Evolutionary conservation across 2,797 vertebrate species (phyloP), one percentile per base, ranked within the genome.

Genomic region (Notolabrus celidotus): DNA sequence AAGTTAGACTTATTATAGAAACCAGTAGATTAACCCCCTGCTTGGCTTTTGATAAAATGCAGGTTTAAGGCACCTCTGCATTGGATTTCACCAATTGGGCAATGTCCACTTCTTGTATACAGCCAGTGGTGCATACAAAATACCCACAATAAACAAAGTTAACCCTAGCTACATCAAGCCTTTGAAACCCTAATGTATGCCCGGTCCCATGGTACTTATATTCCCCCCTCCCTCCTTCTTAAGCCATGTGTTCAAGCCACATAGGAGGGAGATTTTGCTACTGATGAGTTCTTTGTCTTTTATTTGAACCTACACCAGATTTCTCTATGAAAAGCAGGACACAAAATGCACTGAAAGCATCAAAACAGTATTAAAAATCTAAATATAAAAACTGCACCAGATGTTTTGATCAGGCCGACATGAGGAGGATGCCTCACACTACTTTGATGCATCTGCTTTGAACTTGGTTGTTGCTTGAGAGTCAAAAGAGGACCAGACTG

Each of bases 401-500:
- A 49, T 69, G 55, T 71, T 75, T 50, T 59, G 31, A 39, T 39
- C 22, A 36, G 52, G 67, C 61, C 43, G 22, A 61, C 65, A 45
- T 14, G 61, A 47, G 45, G 67, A 72, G 70, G 74, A 69, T 74
- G 71, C 67, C 45, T 72, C 67, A 36, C 58, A 46, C 31, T 42
- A 43, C 52, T 52, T 74, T 74, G 52, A 74, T 74, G 67, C 46
- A 76, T 79, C 70, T 82, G 75, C 67, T 86, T 67, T 88, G 38
- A n/a, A n/a, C n/a, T 62, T 65, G 55, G 57, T 80, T 74, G 63
- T 70, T 75, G 55, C 58, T 66, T 74, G 52, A 81, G 60, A 77
- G 33, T 51, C 50, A 49, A 75, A 56, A 70, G 38, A 70, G 55
- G 64, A 52, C 27, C 53, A 52, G 45, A n/a, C 45, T 47, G 39